Evolutionary conservation across 2,113 vertebrate species (phyloP).

Genomic region (Grantiella picta): DNA sequence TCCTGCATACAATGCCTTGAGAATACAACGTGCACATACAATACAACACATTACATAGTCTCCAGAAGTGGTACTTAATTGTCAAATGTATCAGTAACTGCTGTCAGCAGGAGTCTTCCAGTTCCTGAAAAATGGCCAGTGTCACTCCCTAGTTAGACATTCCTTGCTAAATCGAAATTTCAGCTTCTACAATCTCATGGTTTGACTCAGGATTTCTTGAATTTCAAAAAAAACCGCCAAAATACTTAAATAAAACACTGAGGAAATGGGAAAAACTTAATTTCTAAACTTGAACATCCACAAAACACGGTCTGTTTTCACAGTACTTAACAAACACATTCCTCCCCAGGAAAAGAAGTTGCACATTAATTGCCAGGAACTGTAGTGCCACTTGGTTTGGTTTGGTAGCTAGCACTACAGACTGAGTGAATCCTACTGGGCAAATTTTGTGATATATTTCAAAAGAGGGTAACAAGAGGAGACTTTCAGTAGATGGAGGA

Average conservation of each 20-base stretch:
- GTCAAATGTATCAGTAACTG: background rate
- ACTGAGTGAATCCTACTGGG: background rate
- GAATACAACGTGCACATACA: background rate
- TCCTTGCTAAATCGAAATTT: background rate
- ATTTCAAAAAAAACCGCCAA: background rate
- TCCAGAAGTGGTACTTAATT: background rate
- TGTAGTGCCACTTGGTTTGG: background rate
- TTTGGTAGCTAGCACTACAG: background rate
- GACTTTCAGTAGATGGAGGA: background rate
- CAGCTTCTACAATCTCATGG: background rate
- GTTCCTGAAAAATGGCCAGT: background rate
- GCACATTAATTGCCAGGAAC: slow-evolving; percentile 41
- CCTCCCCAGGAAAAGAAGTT: background rate
- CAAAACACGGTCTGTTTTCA: slow-evolving; percentile 13
- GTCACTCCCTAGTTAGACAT: background rate
- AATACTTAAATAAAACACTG: background rate
- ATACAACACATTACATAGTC: background rate
- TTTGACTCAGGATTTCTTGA: background rate
- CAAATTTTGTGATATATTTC: background rate
- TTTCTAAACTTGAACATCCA: background rate
- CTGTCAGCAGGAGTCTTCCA: background rate
- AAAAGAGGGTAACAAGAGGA: background rate
- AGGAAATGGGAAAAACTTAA: slow-evolving; percentile 2
- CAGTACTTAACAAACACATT: slow-evolving; percentile 1
- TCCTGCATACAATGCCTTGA: background rate